Evolutionary conservation across 2,888 invertebrate genomes (phyloP).

Genomic region (Melieria crassipennis): DNA sequence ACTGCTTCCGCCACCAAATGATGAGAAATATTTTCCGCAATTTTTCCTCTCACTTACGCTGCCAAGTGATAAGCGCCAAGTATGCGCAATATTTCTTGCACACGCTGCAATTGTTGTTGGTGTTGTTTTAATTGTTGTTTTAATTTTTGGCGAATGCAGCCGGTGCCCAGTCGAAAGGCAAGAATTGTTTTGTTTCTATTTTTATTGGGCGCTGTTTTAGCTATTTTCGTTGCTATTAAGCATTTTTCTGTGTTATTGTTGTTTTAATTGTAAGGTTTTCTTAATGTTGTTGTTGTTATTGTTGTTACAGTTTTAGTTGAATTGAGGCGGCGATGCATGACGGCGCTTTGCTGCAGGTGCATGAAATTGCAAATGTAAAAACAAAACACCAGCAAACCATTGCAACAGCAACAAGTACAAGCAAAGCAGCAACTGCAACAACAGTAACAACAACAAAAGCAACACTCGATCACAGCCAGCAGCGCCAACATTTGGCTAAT

Average conservation of each 20-base stretch:
- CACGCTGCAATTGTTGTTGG: too few relatives aligned
- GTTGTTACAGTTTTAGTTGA: constrained; percentile 19
- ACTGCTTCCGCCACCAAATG: too few relatives aligned
- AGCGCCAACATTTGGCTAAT: too few relatives aligned
- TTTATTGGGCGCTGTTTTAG: not conserved
- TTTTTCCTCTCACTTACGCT: too few relatives aligned
- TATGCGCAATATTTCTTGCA: too few relatives aligned
- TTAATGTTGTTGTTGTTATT: constrained; percentile 13
- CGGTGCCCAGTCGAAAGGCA: too few relatives aligned
- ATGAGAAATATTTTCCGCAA: too few relatives aligned
- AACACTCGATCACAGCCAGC: too few relatives aligned
- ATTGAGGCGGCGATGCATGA: constrained; percentile 39
- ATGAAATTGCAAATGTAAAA: constrained; percentile 29
- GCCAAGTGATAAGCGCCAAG: too few relatives aligned
- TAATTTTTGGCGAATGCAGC: not conserved
- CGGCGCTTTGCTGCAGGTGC: constrained; percentile 41
- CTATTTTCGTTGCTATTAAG: not conserved
- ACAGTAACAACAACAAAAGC: too few relatives aligned
- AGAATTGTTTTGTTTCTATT: too few relatives aligned
- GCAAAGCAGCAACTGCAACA: too few relatives aligned
- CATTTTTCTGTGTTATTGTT: not conserved
- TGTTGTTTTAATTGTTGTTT: not conserved
- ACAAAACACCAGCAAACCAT: not conserved
- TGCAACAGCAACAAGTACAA: not conserved
- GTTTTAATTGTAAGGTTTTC: constrained; percentile 9